Evolutionary conservation across 2,797 vertebrate species (phyloP).

Genomic region (Phrynocephalus forsythii): DNA sequence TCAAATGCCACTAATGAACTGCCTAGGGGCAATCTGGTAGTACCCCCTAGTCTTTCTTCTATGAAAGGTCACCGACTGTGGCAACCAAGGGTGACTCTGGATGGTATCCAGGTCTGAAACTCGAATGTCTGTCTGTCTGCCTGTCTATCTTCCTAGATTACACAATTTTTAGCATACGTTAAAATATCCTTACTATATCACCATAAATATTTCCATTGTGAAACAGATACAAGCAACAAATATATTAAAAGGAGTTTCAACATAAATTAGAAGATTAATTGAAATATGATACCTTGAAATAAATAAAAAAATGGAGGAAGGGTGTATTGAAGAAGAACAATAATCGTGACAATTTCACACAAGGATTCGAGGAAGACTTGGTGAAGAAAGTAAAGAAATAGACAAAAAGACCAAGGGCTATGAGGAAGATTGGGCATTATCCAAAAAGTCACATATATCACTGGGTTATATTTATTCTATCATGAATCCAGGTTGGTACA

Average conservation of each 20-base stretch:
- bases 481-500: neutral
- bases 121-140: neutral
- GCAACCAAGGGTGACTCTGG: neutral
- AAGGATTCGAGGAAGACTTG: neutral
- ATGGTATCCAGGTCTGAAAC: neutral
- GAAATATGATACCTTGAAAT: too few relatives aligned
- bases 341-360: neutral
- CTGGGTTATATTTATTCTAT: neutral
- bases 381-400: neutral
- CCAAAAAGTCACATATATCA: neutral
- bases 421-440: neutral
- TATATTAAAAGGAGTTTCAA: too few relatives aligned
- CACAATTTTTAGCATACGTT: too few relatives aligned
- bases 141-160: too few relatives aligned
- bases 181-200: too few relatives aligned
- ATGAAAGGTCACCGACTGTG: neutral
- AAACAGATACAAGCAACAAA: too few relatives aligned
- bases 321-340: neutral
- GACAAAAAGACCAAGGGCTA: neutral
- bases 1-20: neutral
- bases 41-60: neutral
- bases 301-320: neutral
- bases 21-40: too few relatives aligned
- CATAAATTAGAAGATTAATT: too few relatives aligned
- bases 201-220: too few relatives aligned